Conservation (phyloP, 2,113 vertebrate species). For the Sinocyclocheilus maitianheensis region DNA sequence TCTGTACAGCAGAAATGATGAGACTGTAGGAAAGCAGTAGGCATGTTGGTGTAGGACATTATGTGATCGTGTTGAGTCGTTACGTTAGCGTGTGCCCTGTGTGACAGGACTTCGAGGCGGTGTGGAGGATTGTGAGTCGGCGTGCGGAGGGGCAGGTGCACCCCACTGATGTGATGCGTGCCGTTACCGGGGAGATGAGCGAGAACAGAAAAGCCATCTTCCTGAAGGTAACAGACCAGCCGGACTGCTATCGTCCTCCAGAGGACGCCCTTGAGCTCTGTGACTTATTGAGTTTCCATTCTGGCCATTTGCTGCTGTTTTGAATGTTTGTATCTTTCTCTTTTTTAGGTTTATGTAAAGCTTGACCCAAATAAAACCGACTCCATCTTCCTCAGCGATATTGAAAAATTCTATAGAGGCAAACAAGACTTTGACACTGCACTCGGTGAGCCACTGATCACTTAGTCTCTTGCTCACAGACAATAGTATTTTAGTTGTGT, state of each 20-base stretch:
- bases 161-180: conserved; percentile 71
- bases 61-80: neutral
- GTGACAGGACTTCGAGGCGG: conserved; percentile 77
- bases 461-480: neutral
- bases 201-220: conserved; percentile 81
- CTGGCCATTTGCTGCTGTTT: neutral
- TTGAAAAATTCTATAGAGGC: conserved; percentile 81
- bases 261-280: neutral
- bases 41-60: neutral
- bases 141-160: conserved; percentile 62
- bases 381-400: conserved; percentile 69
- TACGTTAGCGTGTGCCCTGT: neutral
- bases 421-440: conserved; percentile 49
- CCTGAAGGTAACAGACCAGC: conserved; percentile 76
- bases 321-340: conserved; percentile 27
- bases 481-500: neutral
- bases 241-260: neutral
- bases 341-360: conserved; percentile 81
- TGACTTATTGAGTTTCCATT: neutral
- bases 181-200: conserved; percentile 81
- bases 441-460: conserved; percentile 36
- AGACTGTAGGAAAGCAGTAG: neutral
- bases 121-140: conserved; percentile 73
- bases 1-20: neutral
- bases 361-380: conserved; percentile 83